Conservation (phyloP, 2,888 invertebrate species). For the Melanostoma mellinum region DNA sequence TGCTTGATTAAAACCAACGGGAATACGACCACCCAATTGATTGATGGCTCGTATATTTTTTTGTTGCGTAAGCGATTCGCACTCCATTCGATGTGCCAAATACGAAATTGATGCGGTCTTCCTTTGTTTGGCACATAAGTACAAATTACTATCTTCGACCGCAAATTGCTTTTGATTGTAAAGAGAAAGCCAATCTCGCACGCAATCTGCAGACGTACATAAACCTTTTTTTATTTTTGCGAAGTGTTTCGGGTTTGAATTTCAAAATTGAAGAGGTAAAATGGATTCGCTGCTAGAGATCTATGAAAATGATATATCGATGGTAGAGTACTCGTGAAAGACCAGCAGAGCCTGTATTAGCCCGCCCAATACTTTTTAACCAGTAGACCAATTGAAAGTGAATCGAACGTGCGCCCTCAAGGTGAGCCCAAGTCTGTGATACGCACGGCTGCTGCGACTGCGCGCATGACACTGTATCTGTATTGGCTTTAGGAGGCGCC, state of each 20-base stretch:
- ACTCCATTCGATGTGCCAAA: neutral
- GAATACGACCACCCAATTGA: conserved; percentile 7
- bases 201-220: conserved; percentile 2
- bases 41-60: neutral
- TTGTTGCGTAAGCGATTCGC: conserved; percentile 7
- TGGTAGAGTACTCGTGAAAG: conserved; percentile 45
- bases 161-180: conserved; percentile 32
- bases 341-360: neutral
- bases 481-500: conserved; percentile 38
- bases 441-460: conserved; percentile 21
- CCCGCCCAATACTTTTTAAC: neutral
- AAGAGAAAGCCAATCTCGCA: conserved; percentile 48
- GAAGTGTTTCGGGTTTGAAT: conserved; percentile 29
- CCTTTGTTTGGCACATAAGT: conserved; percentile 39
- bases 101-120: conserved; percentile 19
- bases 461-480: conserved; percentile 15
- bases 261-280: conserved; percentile 7
- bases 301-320: conserved; percentile 59
- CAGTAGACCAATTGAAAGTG: conserved; percentile 60
- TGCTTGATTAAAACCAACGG: conserved; percentile 32
- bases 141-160: conserved; percentile 43
- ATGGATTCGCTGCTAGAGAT: conserved; percentile 36
- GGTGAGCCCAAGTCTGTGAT: conserved; percentile 33
- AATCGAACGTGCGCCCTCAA: conserved; percentile 66
- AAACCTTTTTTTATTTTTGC: conserved; percentile 15